Evolutionary conservation across 2,113 vertebrate genomes (phyloP).

Genomic region (Campylomormyrus numenius): DNA sequence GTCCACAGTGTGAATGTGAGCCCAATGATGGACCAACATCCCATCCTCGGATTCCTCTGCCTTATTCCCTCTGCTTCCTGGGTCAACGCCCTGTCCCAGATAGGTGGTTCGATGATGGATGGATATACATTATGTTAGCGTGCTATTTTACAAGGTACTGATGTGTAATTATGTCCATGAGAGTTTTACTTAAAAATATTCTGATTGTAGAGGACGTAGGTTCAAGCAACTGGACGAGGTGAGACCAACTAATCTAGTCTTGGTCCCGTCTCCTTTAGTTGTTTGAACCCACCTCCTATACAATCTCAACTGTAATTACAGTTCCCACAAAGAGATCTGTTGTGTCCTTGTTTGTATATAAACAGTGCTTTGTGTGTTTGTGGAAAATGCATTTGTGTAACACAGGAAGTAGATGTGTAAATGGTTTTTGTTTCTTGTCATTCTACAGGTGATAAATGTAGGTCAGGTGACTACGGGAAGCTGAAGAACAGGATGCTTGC

Average conservation of each 20-base stretch:
- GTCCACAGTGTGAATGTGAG: background rate
- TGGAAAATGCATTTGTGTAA: background rate
- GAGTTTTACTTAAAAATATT: too few relatives aligned
- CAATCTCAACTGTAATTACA: background rate
- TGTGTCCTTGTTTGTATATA: background rate
- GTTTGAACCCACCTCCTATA: background rate
- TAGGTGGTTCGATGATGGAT: background rate
- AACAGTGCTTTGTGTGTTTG: background rate
- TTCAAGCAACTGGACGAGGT: background rate
- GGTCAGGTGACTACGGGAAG: conserved; percentile 69
- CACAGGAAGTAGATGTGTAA: background rate
- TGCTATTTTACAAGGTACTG: background rate
- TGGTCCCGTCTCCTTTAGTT: background rate
- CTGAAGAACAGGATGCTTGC: conserved; percentile 80
- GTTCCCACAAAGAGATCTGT: background rate
- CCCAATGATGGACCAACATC: background rate
- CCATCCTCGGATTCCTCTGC: background rate
- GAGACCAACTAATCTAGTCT: background rate
- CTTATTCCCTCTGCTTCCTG: background rate
- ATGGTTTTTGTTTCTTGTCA: background rate
- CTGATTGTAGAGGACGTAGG: background rate
- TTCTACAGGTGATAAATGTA: conserved; percentile 80
- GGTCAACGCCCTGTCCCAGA: background rate
- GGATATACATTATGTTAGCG: background rate
- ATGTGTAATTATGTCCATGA: background rate